A percentile compares a stretch with the other conserved stretches of the same genome.
phyloP scores from a whole-genome alignment of 2,113 vertebrate genomes.

The Podiceps cristatus region DNA sequence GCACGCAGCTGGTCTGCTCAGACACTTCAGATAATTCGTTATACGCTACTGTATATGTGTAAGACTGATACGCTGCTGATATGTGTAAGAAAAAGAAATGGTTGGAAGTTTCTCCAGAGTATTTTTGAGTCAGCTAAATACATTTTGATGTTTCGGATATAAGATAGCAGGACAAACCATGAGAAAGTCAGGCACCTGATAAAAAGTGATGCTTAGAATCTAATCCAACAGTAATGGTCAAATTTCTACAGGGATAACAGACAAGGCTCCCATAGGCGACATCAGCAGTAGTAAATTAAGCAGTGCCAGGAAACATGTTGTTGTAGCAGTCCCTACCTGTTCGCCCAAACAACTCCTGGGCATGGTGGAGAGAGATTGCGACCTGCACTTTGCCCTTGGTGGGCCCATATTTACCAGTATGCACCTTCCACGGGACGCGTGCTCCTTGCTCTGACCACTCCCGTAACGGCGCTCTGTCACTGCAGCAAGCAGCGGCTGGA shows the following conservation, averaged over 20 bases:
- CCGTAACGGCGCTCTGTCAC: neutral
- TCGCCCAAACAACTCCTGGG: neutral
- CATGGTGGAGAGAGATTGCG: neutral
- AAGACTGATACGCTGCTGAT: neutral
- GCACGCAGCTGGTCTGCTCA: neutral
- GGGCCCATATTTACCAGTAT: rapidly evolving
- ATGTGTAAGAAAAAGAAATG: neutral
- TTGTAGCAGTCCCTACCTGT: neutral
- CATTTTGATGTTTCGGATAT: neutral
- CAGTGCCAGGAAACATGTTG: neutral
- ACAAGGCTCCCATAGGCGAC: neutral
- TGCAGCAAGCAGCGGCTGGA: neutral
- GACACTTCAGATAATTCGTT: neutral
- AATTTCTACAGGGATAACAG: neutral
- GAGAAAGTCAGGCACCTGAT: neutral
- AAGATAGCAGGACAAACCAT: neutral
- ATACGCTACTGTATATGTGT: neutral
- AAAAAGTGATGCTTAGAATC: neutral
- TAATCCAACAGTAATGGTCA: neutral
- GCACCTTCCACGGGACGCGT: rapidly evolving
- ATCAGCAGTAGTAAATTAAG: neutral
- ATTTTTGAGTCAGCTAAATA: neutral
- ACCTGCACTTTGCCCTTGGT: neutral
- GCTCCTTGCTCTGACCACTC: neutral
- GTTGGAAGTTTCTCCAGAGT: neutral